phyloP scores from a whole-genome alignment of 2,797 vertebrate genomes.

The Macropus fuliginosus region DNA sequence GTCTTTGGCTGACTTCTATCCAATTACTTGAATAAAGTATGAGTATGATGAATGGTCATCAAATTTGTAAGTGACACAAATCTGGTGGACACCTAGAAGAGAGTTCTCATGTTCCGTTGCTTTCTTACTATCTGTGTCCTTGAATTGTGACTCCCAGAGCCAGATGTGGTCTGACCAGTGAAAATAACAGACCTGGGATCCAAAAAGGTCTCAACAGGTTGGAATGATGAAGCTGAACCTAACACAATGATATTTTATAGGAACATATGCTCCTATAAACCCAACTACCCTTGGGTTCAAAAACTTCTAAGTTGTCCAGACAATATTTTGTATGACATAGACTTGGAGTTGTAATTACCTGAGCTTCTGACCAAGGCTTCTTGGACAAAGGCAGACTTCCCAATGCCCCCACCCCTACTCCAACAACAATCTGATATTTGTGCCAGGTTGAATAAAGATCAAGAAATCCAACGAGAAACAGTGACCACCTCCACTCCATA shows the following conservation, averaged over 20 bases:
- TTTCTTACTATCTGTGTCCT: background rate
- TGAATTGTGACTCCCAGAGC: background rate
- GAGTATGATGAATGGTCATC: background rate
- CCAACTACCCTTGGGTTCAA: background rate
- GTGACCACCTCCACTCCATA: background rate
- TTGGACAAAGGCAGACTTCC: background rate
- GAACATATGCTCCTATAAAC: background rate
- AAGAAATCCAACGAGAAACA: background rate
- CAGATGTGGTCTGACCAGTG: background rate
- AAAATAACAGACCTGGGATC: background rate
- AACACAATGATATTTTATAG: background rate
- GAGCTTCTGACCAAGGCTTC: background rate
- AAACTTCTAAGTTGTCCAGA: background rate
- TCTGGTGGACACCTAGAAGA: background rate
- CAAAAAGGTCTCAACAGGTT: background rate
- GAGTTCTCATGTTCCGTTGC: background rate
- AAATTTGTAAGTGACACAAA: background rate
- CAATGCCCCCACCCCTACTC: background rate
- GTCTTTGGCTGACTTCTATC: background rate
- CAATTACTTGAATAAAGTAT: background rate
- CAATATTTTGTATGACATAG: background rate
- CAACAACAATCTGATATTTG: background rate
- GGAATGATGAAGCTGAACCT: background rate
- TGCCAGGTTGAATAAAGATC: background rate
- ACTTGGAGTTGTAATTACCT: background rate